Conservation (phyloP, 2,113 vertebrate species). For the Salvator merianae region DNA sequence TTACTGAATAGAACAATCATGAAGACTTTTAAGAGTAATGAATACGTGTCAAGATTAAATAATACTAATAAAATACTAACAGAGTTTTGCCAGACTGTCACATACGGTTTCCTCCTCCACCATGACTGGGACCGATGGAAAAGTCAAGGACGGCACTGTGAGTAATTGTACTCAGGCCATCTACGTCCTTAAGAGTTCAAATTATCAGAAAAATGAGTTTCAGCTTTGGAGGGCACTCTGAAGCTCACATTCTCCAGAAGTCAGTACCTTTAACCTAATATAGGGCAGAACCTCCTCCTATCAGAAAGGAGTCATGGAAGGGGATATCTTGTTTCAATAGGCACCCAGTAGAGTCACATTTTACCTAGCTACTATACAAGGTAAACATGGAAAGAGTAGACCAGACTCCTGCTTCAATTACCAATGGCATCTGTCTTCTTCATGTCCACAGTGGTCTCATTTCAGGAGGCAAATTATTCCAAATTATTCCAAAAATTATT, state of each 20-base stretch:
- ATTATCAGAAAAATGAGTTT: background rate
- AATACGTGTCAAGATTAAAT: constrained; percentile 54
- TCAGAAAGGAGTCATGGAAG: too few species aligned
- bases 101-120: background rate
- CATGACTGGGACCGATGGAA: background rate
- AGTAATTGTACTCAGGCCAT: background rate
- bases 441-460: too few species aligned
- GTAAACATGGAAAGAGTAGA: too few species aligned
- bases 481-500: too few species aligned
- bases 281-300: too few species aligned
- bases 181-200: background rate
- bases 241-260: background rate
- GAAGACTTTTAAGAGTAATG: constrained; percentile 55
- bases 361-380: too few species aligned
- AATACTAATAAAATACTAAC: constrained; percentile 51
- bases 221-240: background rate
- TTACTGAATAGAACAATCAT: constrained; percentile 71
- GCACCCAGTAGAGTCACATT: too few species aligned
- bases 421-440: too few species aligned
- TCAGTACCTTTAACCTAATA: too few species aligned
- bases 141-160: background rate
- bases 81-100: constrained; percentile 38
- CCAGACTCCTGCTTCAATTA: too few species aligned
- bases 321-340: too few species aligned
- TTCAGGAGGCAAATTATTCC: too few species aligned